Evolutionary conservation across 92 coral and sea anemone species (phyloP), one percentile per base, ranked within the genome.

Genomic region (Isaurus tuberculatus): DNA sequence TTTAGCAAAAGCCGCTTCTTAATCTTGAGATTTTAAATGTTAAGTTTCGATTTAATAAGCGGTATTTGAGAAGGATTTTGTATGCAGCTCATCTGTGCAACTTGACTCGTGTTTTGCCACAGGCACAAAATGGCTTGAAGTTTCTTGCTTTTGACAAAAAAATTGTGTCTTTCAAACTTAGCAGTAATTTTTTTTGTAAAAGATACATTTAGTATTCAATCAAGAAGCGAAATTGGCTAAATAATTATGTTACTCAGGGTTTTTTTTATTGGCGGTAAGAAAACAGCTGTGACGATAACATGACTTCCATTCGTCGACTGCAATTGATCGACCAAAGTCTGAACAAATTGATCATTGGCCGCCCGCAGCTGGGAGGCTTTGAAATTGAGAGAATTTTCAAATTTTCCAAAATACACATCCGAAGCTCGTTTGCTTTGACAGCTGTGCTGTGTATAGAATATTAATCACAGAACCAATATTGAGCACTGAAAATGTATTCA

Each of bases 251-350:
- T 13, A 23, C 44, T 46, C 28, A 34, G 51, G 34, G 31, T 40
- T 20, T 25, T 57, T 27, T 57, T 77, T 34, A 23, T 77, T 60
- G 53, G 51, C 51, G 42, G 53, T 23, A 19, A 22, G 48, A 1
- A 40, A 22, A 77, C 82, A 77, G 82, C 82, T 77, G 82, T 77
- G 44, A 17, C n/a, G 36, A 7, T 27, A 72, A 72, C 5, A 40
- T 1, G 11, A 13, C 46, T 40, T 40, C 22, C 60, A 37, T 31
- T 22, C 7, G 57, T 57, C n/a, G n/a, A n/a, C n/a, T n/a, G n/a
- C n/a, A n/a, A n/a, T 37, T 20, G 30, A 34, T 11, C 44, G 31
- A 63, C 28, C 32, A 23, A 37, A 43, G 44, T 9, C 37, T 10
- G 37, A 23, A 16, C 20, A 15, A 27, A 26, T 72, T 14, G 2